Conservation (phyloP, 2,888 invertebrate genomes). For the Graphium colonna region DNA sequence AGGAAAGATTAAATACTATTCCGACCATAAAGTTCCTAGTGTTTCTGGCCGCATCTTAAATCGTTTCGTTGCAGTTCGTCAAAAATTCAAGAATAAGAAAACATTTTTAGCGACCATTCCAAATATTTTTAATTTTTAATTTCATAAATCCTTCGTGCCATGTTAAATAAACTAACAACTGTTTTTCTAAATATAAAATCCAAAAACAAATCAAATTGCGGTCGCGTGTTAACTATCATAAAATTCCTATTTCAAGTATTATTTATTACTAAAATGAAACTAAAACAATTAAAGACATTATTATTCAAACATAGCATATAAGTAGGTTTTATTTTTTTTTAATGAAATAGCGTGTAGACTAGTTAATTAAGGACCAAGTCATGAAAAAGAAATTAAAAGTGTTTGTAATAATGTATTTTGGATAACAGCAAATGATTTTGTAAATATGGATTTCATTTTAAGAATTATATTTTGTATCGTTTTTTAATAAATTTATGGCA, state of each 20-base stretch:
- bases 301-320: constrained; percentile 12
- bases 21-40: too few relatives aligned
- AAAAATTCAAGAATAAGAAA: too few relatives aligned
- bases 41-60: too few relatives aligned
- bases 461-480: constrained; percentile 14
- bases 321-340: constrained; percentile 9
- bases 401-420: constrained; percentile 2
- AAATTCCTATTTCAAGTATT: constrained; percentile 15
- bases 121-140: too few relatives aligned
- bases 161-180: neutral
- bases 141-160: constrained; percentile 29
- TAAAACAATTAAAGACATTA: constrained; percentile 15
- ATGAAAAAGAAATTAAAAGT: constrained; percentile 10
- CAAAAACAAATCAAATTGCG: neutral
- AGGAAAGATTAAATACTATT: too few relatives aligned
- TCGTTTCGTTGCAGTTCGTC: too few relatives aligned
- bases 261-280: constrained; percentile 18
- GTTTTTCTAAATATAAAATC: neutral
- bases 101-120: too few relatives aligned
- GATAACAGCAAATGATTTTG: constrained; percentile 1
- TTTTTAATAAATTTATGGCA: constrained; percentile 8
- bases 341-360: constrained; percentile 11
- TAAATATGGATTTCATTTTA: constrained; percentile 21
- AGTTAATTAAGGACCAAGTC: constrained; percentile 19
- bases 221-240: neutral